Evolutionary conservation across 2,113 vertebrate genomes (phyloP).

Genomic region (Ranitomeya variabilis): DNA sequence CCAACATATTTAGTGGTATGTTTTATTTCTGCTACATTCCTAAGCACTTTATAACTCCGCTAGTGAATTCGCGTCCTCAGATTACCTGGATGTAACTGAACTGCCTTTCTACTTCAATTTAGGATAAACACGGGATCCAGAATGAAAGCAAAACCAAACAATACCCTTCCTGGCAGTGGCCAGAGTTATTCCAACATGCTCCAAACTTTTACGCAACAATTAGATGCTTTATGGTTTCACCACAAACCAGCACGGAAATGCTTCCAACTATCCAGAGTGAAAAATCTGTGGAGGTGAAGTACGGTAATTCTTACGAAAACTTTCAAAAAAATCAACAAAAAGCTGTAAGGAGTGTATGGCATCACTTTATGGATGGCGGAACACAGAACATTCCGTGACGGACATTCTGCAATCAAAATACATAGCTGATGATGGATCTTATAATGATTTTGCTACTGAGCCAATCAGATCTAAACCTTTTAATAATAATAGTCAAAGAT

Average conservation of each 20-base stretch:
- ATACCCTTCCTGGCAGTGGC: slow-evolving; percentile 1
- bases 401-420: too few species aligned
- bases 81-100: slow-evolving; percentile 36
- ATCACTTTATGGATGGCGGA: not conserved
- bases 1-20: not conserved
- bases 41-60: slow-evolving; percentile 4
- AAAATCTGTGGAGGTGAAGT: not conserved
- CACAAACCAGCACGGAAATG: not conserved
- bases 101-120: slow-evolving; percentile 22
- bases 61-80: slow-evolving; percentile 14
- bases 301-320: not conserved
- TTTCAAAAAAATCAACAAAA: not conserved
- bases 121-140: not conserved
- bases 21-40: slow-evolving; percentile 2
- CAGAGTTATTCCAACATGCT: slow-evolving; percentile 2
- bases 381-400: not conserved
- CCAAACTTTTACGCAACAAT: slow-evolving; percentile 16
- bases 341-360: not conserved
- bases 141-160: slow-evolving; percentile 4
- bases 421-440: too few species aligned
- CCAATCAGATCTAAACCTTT: too few species aligned
- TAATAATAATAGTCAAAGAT: too few species aligned
- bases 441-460: too few species aligned
- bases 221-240: slow-evolving; percentile 4
- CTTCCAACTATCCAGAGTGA: not conserved